Percentiles rank a stretch among this genome's conserved stretches.
These are phyloP conservation scores for Actinernus sp. DNA, from an alignment of 92 coral and sea anemone genomes.

Conservation along the genomic window DNA sequence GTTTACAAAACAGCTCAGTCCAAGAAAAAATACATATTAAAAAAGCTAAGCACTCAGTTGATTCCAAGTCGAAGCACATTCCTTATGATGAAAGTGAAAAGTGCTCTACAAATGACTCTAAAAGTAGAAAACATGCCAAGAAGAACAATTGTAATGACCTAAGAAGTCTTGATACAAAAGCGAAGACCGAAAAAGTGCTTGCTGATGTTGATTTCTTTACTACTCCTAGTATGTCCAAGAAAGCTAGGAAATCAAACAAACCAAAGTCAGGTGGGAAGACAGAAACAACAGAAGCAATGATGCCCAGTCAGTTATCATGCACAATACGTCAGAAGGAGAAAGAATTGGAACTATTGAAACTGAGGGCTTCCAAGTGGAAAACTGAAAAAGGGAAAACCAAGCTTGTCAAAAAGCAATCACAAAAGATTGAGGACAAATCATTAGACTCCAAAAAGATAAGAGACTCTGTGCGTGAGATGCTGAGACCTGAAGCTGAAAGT, in stretches of 20 bases:
- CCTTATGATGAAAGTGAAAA: too few species aligned
- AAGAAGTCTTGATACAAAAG: not conserved
- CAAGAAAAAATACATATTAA: too few species aligned
- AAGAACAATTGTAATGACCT: not conserved
- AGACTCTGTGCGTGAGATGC: too few species aligned
- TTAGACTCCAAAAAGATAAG: too few species aligned
- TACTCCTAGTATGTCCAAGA: slow-evolving; percentile 4
- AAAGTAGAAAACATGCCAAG: not conserved
- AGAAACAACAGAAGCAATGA: slow-evolving; percentile 10
- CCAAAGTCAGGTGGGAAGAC: slow-evolving; percentile 2
- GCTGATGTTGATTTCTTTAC: slow-evolving; percentile 2
- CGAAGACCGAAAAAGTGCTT: not conserved
- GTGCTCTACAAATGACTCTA: too few species aligned
- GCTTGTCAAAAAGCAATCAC: too few species aligned
- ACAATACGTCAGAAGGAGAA: not conserved
- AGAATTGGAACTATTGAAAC: not conserved
- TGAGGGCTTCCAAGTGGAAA: slow-evolving; percentile 2
- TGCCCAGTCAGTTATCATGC: not conserved
- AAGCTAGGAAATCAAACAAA: not conserved
- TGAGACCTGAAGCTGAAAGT: too few species aligned
- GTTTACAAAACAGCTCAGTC: too few species aligned
- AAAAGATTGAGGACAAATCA: too few species aligned
- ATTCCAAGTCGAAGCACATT: too few species aligned
- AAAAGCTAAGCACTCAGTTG: too few species aligned
- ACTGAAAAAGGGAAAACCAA: too few species aligned